Evolutionary conservation across 2,888 invertebrate species (phyloP).

Genomic region (Nomada hirtipes): DNA sequence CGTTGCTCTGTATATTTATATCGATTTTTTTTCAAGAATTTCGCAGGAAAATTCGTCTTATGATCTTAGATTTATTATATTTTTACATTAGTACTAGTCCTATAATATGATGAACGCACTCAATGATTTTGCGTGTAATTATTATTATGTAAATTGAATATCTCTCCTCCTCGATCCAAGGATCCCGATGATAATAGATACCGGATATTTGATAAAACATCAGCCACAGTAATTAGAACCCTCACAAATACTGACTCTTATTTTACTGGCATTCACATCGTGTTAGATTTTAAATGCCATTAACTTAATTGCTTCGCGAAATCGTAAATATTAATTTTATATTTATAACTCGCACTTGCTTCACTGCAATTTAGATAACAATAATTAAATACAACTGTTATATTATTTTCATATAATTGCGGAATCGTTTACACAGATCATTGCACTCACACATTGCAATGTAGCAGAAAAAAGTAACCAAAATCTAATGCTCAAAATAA

Average conservation of each 20-base stretch:
- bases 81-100: too few species aligned
- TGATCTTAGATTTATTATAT: too few species aligned
- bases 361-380: background rate
- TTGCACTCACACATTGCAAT: background rate
- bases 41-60: too few species aligned
- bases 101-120: too few species aligned
- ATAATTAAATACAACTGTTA: constrained; percentile 12
- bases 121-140: too few species aligned
- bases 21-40: too few species aligned
- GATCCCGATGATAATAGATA: background rate
- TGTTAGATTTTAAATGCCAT: background rate
- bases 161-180: too few species aligned
- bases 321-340: constrained; percentile 5
- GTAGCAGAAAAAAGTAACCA: background rate
- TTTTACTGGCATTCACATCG: background rate
- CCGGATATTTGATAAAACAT: background rate
- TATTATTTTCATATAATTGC: constrained; percentile 2
- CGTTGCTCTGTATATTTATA: too few species aligned
- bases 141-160: too few species aligned
- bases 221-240: background rate
- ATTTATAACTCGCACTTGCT: constrained; percentile 2
- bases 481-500: background rate
- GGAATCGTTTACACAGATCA: constrained; percentile 4
- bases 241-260: background rate
- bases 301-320: background rate